Evolutionary conservation across 2,797 vertebrate species (phyloP).

Genomic region (Hyperoplus lanceolatus): DNA sequence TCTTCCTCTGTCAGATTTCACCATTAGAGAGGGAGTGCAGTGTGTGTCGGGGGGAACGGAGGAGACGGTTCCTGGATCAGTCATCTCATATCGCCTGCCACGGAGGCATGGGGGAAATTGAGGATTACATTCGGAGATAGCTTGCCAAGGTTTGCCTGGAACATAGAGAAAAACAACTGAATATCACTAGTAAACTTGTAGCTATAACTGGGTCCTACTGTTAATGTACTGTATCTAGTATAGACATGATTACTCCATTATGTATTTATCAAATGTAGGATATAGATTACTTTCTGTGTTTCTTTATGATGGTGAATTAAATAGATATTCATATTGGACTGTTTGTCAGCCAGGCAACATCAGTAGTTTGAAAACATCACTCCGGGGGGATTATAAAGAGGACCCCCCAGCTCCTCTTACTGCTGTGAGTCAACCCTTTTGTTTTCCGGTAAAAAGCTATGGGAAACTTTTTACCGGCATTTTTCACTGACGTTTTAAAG

Average conservation of each 20-base stretch:
- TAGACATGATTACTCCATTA: background rate
- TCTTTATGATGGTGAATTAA: background rate
- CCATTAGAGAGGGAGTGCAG: conserved; percentile 52
- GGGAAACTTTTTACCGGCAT: too few relatives aligned
- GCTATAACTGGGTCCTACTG: too few relatives aligned
- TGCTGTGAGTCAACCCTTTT: too few relatives aligned
- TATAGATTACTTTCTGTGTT: background rate
- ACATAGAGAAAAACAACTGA: conserved; percentile 2
- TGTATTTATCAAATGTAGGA: background rate
- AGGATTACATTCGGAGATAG: conserved; percentile 43
- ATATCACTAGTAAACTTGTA: too few relatives aligned
- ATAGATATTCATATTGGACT: background rate
- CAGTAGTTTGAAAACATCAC: background rate
- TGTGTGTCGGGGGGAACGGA: conserved; percentile 19
- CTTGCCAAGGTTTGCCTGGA: conserved; percentile 33
- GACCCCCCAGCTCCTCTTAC: too few relatives aligned
- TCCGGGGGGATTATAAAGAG: too few relatives aligned
- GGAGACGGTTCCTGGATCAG: conserved; percentile 69
- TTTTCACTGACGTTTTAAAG: too few relatives aligned
- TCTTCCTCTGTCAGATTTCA: conserved; percentile 74
- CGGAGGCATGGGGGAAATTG: conserved; percentile 34
- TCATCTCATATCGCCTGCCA: conserved; percentile 48
- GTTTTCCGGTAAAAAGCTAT: too few relatives aligned
- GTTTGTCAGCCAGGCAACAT: background rate
- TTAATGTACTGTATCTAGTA: background rate